Evolutionary conservation across 2,888 invertebrate genomes (phyloP), one percentile per base, ranked within the genome.

Genomic region (Alloplasta piceator): DNA sequence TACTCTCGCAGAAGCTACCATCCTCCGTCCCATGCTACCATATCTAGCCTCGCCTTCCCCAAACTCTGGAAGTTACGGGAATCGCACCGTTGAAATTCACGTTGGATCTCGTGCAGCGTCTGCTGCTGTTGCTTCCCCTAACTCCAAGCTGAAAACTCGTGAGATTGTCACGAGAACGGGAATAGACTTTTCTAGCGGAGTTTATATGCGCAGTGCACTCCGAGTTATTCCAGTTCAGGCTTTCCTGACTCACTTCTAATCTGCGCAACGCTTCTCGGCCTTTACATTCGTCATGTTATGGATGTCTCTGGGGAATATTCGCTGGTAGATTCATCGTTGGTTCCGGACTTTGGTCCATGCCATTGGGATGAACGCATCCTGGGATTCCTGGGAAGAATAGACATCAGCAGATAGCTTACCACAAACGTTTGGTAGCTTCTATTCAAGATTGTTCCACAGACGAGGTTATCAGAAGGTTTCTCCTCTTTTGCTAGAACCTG

Each of bases 11-110:
- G 64, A 73, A 68, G 61, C 56, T 41, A 64, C 85, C 83, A 81
- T 83, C 73, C 80, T 85, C 81, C 83, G 63, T 70, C 48, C 60
- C 72, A 39, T 9, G 80, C 79, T 83, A 7, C 64, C 68, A 43
- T 77, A 12, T 36, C 64, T 50, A 41, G 50, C 60, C 48, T 10
- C 39, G 2, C 12, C 36, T 26, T 26, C 26, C 3, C 61, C 38
- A 36, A 78, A 78, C 78, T 64, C 78, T 78, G 82, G 86, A 87
- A 87, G 86, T 87, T 87, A 87, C 87, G 86, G 84, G 83, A 85
- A 86, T 85, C 85, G 83, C 80, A 76, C 56, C 16, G 85, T 77
- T 84, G 86, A 78, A 81, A 78, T 74, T 80, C 74, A 48, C 12
- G n/a, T 63, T 43, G 46, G 56, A 63, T 56, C 36, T 74, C 58